phyloP scores from a whole-genome alignment of 2,113 vertebrate species.

The Cacatua alba region DNA sequence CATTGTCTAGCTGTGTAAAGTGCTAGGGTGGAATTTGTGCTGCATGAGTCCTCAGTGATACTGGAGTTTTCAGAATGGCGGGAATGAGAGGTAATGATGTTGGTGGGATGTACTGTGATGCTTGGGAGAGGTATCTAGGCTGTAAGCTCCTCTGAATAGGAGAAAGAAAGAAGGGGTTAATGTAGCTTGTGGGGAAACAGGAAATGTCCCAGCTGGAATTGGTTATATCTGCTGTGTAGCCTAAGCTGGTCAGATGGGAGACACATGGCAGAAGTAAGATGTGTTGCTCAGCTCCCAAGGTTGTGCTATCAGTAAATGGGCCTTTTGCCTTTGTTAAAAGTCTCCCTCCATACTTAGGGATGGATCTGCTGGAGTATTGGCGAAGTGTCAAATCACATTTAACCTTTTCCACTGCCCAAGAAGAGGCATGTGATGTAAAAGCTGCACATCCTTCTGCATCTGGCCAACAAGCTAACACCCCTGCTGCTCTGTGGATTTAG shows the following conservation, averaged over 20 bases:
- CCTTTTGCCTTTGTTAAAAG: background rate
- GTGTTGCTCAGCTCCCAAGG: background rate
- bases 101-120: background rate
- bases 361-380: background rate
- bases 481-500: background rate
- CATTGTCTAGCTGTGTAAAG: background rate
- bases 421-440: background rate
- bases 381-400: background rate
- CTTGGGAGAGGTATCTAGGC: background rate
- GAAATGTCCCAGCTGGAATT: constrained; percentile 58
- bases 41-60: rapidly evolving
- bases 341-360: background rate
- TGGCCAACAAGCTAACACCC: background rate
- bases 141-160: background rate
- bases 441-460: background rate
- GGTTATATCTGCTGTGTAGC: constrained; percentile 32
- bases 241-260: constrained; percentile 32
- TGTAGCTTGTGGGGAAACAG: constrained; percentile 19
- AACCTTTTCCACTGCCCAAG: background rate
- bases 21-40: background rate
- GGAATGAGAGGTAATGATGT: background rate
- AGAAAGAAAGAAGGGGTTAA: constrained; percentile 47
- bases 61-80: background rate
- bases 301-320: background rate
- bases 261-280: constrained; percentile 48